phyloP scores from a whole-genome alignment of 2,113 vertebrate species.

The Sturnus vulgaris region DNA sequence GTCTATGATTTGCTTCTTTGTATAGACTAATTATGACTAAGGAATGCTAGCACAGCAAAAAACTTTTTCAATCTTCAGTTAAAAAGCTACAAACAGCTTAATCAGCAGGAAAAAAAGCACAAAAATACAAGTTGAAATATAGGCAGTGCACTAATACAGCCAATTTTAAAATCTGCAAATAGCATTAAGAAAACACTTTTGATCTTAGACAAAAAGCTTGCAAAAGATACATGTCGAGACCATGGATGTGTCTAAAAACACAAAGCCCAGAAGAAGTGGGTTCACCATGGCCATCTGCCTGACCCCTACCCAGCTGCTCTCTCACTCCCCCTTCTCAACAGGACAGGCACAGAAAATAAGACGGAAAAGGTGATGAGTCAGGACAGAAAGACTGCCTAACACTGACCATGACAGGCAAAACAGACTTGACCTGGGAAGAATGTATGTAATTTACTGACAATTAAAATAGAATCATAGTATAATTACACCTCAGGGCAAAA shows the following conservation, averaged over 20 bases:
- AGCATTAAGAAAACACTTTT: not conserved
- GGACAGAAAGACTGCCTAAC: not conserved
- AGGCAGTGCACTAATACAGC: not conserved
- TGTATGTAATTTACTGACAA: not conserved
- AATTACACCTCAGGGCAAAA: not conserved
- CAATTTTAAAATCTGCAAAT: not conserved
- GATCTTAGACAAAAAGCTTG: not conserved
- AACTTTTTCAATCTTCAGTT: not conserved
- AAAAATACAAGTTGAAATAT: not conserved
- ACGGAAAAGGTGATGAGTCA: not conserved
- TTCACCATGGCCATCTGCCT: not conserved
- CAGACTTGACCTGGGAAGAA: not conserved
- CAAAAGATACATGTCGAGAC: not conserved
- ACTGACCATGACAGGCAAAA: not conserved
- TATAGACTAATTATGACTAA: not conserved
- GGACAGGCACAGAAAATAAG: not conserved
- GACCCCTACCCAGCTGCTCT: fast-evolving
- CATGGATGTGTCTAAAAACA: not conserved
- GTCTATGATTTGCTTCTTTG: not conserved
- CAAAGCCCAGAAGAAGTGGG: not conserved
- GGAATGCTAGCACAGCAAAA: not conserved
- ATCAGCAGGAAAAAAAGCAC: not conserved
- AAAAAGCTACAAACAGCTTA: not conserved
- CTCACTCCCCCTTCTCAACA: not conserved
- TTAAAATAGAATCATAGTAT: not conserved